Conservation (phyloP, 2,888 invertebrate species). For the Bibio marci region DNA sequence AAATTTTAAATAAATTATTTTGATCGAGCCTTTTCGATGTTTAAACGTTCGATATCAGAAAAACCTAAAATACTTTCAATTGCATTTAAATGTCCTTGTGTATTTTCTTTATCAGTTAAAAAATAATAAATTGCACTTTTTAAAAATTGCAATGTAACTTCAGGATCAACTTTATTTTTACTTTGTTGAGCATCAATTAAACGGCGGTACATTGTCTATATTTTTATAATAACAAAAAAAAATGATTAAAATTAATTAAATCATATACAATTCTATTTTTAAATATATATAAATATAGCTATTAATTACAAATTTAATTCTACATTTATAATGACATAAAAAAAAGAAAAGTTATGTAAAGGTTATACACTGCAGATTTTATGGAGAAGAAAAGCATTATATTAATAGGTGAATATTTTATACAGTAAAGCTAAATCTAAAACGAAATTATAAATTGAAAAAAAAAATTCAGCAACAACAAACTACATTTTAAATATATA, state of each 20-base stretch:
- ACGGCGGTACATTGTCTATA: slow-evolving; percentile 71
- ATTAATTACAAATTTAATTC: no score
- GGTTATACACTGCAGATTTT: no score
- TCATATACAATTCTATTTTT: no score
- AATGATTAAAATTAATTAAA: not conserved
- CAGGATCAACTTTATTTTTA: slow-evolving; percentile 66
- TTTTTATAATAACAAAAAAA: not conserved
- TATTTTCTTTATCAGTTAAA: slow-evolving; percentile 75
- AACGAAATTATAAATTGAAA: no score
- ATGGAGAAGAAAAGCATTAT: no score
- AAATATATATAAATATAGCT: not conserved
- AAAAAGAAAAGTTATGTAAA: no score
- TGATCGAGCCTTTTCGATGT: slow-evolving; percentile 53
- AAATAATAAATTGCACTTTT: slow-evolving; percentile 89
- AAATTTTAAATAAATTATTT: slow-evolving; percentile 22
- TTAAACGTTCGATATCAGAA: slow-evolving; percentile 60
- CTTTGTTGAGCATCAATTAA: slow-evolving; percentile 60
- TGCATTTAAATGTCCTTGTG: slow-evolving; percentile 72
- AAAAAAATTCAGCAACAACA: no score
- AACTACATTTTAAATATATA: no score
- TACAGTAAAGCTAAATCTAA: no score
- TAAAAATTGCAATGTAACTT: slow-evolving; percentile 78
- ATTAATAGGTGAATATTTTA: no score
- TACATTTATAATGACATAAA: no score
- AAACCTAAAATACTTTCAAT: slow-evolving; percentile 85